A percentile compares a stretch with the other conserved stretches of the same genome.
These are phyloP conservation scores for Haliaeetus leucogaster DNA, from an alignment of 2,113 vertebrate species.

Conservation along the genomic window DNA sequence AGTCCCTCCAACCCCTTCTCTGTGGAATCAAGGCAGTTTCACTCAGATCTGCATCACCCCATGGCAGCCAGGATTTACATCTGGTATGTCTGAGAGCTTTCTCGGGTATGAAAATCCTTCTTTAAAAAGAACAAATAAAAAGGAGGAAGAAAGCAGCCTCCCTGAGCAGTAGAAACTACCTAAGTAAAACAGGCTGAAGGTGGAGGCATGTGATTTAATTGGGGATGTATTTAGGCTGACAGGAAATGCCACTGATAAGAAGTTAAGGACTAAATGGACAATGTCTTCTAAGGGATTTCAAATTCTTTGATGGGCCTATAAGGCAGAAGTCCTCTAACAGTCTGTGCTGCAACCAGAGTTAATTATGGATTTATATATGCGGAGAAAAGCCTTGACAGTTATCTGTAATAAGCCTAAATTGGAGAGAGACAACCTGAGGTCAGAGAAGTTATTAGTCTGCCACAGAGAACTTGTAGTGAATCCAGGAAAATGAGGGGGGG, in stretches of 20 bases:
- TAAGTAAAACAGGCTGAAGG: neutral
- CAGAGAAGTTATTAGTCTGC: conserved; percentile 27
- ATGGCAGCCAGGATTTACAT: neutral
- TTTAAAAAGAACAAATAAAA: neutral
- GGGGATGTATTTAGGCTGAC: conserved; percentile 15
- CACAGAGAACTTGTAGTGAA: neutral
- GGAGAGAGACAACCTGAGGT: conserved; percentile 19
- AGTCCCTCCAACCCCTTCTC: neutral
- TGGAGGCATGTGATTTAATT: conserved; percentile 39
- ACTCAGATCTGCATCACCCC: neutral
- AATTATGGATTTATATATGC: conserved; percentile 14
- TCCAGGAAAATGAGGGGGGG: neutral
- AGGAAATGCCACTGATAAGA: conserved; percentile 59
- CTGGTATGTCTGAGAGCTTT: neutral
- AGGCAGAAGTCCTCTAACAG: neutral
- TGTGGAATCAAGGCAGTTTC: neutral
- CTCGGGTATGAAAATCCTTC: neutral
- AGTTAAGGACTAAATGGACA: conserved; percentile 43
- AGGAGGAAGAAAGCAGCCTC: neutral
- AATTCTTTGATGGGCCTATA: conserved; percentile 2
- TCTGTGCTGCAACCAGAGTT: neutral
- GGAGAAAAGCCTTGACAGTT: conserved; percentile 19
- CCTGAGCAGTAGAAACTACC: neutral
- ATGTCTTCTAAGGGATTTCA: conserved; percentile 12
- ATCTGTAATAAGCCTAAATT: conserved; percentile 27